phyloP scores from a whole-genome alignment of 2,888 invertebrate species.

The Pterostichus niger region DNA sequence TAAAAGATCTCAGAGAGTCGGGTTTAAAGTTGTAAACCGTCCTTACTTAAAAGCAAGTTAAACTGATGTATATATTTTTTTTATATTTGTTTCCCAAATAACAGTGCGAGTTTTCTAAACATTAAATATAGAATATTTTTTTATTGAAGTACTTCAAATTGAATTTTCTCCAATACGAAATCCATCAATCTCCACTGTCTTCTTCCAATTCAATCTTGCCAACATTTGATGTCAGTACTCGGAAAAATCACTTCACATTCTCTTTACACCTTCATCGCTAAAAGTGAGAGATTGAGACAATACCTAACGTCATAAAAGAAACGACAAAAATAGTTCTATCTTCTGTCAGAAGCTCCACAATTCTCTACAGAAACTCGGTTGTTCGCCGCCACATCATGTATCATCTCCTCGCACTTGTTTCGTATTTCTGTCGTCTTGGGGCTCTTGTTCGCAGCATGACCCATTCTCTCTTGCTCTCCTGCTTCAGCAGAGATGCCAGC shows the following conservation, averaged over 20 bases:
- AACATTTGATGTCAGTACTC: neutral
- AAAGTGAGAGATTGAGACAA: neutral
- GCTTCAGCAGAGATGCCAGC: neutral
- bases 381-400: neutral
- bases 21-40: no score
- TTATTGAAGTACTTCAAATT: no score
- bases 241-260: neutral
- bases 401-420: neutral
- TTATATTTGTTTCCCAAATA: no score
- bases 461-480: neutral
- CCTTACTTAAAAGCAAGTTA: no score
- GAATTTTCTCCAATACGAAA: no score
- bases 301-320: neutral
- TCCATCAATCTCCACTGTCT: no score
- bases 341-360: neutral
- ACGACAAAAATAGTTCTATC: neutral
- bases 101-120: no score
- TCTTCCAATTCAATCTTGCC: neutral
- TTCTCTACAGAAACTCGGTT: no score
- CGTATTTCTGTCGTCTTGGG: neutral
- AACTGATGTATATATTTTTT: no score
- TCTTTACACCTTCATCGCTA: neutral
- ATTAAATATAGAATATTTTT: no score
- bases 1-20: no score
- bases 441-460: constrained; percentile 9